Base-by-base conservation (phyloP, 2,113 vertebrate genomes). In the Nyctibius bracteatus region DNA sequence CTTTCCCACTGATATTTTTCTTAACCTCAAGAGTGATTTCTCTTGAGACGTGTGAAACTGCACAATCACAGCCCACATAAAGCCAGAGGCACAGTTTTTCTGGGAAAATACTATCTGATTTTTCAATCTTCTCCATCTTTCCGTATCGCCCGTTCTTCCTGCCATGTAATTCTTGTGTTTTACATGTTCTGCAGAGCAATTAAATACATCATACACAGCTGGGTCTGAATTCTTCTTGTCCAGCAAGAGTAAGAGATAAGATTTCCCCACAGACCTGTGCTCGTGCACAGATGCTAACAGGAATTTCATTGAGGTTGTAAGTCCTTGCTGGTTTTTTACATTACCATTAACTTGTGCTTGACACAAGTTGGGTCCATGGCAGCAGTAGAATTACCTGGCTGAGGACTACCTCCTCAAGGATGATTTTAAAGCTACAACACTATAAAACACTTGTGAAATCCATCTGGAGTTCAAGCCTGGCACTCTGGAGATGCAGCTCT, bases 1-100 rank as follows among this genome's bases (percentile, higher is more conserved):
- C 11, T 66, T 95, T 90, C 41, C 54, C 39, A 55, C 49, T 39
- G 71, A 91, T 85, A 79, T 90, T 91, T 90, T 93, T 85, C 79
- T 92, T 80, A 93, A 77, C 35, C 71, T 86, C n/a, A 30, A 49
- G 78, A 94, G 54, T 77, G 46, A 86, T 83, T 96, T 93, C 87
- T 94, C 85, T 80, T 86, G 87, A 90, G 93, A 88, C 43, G 18
- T 21, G 43, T 2, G 13, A 70, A 90, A 70, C 67, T 62, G 51
- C 51, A 77, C 74, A 91, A 80, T 52, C 77, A 52, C 30, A 79
- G 81, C 8, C 37, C 61, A 46, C 49, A 49, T 25, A 86, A 83
- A 91, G 27, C 46, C 43, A 88, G 78, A 84, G 43, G 35, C 30
- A 79, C 24, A 19, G 5, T 61, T 68, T 72, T 88, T 27, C 61